Conservation (phyloP, 2,797 vertebrate species). For the Poecilia picta region DNA sequence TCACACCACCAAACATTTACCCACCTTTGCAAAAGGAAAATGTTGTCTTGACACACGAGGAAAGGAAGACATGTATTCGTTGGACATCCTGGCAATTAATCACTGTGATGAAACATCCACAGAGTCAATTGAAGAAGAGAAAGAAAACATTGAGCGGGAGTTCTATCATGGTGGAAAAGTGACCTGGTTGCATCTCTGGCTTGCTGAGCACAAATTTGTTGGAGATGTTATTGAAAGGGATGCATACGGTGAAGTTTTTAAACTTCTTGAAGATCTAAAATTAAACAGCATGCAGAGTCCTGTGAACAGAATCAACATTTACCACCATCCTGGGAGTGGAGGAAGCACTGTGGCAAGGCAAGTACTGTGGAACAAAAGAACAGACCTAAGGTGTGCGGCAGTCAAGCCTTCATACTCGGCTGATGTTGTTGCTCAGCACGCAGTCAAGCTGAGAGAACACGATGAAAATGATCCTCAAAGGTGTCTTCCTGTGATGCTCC, state of each 20-base stretch:
- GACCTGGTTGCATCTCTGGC: conserved; percentile 78
- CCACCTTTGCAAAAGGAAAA: conserved; percentile 72
- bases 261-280: conserved; percentile 64
- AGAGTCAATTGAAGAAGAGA: conserved; percentile 67
- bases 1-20: conserved; percentile 66
- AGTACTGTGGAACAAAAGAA: conserved; percentile 84
- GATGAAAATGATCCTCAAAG: conserved; percentile 80
- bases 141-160: conserved; percentile 71
- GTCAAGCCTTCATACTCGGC: conserved; percentile 70
- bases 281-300: conserved; percentile 49
- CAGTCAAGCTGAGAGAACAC: conserved; percentile 81
- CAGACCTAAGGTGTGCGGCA: conserved; percentile 80
- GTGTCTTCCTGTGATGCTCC: conserved; percentile 82
- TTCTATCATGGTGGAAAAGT: conserved; percentile 83
- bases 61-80: conserved; percentile 82
- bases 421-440: conserved; percentile 75
- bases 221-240: conserved; percentile 78
- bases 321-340: conserved; percentile 88
- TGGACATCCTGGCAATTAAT: conserved; percentile 83
- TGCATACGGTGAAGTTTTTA: conserved; percentile 65
- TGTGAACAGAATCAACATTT: conserved; percentile 80
- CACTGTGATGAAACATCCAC: conserved; percentile 78
- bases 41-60: conserved; percentile 73
- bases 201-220: conserved; percentile 69
- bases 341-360: conserved; percentile 88